These are phyloP conservation scores for Lagenorhynchus albirostris DNA, from an alignment of 2,113 vertebrate species.

Conservation along the genomic window DNA sequence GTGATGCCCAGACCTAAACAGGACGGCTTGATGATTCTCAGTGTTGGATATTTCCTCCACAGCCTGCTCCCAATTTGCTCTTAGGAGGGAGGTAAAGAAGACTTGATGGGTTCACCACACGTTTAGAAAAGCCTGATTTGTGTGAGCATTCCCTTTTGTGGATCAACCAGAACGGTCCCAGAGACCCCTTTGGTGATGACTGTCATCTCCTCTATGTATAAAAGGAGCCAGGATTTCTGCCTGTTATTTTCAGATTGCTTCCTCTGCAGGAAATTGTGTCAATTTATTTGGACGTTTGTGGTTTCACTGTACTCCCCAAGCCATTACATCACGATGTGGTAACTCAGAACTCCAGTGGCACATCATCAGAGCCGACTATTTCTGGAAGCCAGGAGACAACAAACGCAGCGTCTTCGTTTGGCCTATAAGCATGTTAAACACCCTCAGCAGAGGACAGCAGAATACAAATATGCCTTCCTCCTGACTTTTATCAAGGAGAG, in stretches of 20 bases:
- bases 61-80: background rate
- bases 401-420: constrained; percentile 75
- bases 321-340: constrained; percentile 65
- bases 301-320: constrained; percentile 34
- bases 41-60: background rate
- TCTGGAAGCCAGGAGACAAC: constrained; percentile 69
- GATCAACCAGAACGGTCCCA: background rate
- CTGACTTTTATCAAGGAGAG: constrained; percentile 68
- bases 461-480: constrained; percentile 73
- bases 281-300: constrained; percentile 53
- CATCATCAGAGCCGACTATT: constrained; percentile 44
- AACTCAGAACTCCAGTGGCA: constrained; percentile 55
- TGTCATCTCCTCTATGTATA: background rate
- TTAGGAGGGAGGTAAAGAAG: background rate
- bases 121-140: background rate
- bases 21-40: background rate
- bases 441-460: constrained; percentile 60
- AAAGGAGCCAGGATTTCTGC: constrained; percentile 55
- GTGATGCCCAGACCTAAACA: background rate
- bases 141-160: background rate
- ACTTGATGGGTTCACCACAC: too few relatives aligned
- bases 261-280: constrained; percentile 66
- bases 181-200: background rate
- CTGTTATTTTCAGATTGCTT: constrained; percentile 66
- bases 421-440: constrained; percentile 68